These are phyloP conservation scores for Falco berigora DNA, from an alignment of 2,797 vertebrate species.

Conservation along the genomic window DNA sequence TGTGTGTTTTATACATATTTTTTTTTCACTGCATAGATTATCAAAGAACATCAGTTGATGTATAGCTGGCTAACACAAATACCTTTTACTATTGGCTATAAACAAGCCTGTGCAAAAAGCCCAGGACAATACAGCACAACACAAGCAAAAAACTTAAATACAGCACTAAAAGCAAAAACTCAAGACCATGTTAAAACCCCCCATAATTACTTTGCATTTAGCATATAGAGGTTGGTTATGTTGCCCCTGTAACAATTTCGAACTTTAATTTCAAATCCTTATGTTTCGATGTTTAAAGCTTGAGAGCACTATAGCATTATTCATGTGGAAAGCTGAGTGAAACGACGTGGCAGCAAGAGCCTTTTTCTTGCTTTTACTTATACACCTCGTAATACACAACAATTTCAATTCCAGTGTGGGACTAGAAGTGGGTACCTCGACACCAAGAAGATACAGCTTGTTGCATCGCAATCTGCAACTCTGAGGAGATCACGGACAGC, in stretches of 20 bases:
- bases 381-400: neutral
- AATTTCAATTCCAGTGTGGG: neutral
- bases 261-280: neutral
- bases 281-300: neutral
- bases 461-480: neutral
- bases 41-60: neutral
- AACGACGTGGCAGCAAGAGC: neutral
- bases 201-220: neutral
- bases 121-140: neutral
- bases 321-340: neutral
- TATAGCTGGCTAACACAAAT: neutral
- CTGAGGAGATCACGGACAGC: neutral
- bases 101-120: conserved; percentile 29
- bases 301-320: neutral
- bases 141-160: neutral
- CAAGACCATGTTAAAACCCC: neutral
- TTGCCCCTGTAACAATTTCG: neutral
- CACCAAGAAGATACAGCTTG: neutral
- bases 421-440: neutral
- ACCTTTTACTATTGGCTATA: neutral
- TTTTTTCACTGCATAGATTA: neutral
- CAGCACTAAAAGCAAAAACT: neutral
- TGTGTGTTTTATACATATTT: neutral
- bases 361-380: neutral
- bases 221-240: neutral